Percentiles rank a stretch among this genome's conserved stretches.
Conservation (phyloP, 2,888 invertebrate species). For the Torymus tubicola region DNA sequence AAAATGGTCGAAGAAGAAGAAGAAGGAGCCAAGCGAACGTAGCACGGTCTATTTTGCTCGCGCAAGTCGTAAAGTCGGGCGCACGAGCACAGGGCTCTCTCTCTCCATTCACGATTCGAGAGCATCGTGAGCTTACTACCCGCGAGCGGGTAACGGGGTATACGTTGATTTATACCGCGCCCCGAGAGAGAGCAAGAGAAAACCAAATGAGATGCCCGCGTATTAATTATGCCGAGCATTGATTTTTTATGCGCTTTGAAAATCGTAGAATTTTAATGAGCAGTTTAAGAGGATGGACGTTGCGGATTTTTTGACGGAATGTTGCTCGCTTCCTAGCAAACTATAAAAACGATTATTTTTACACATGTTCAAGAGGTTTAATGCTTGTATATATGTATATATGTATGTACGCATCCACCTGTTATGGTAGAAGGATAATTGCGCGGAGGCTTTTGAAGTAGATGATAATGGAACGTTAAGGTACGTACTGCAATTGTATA, state of each 20-base stretch:
- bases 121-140: background rate
- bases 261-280: conserved; percentile 39
- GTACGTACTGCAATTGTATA: too few relatives aligned
- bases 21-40: conserved; percentile 28
- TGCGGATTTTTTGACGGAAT: too few relatives aligned
- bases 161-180: conserved; percentile 39
- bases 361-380: too few relatives aligned
- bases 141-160: conserved; percentile 18
- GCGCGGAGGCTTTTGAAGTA: background rate
- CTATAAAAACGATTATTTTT: too few relatives aligned
- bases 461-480: background rate
- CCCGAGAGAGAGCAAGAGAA: background rate
- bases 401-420: too few relatives aligned
- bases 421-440: too few relatives aligned
- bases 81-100: conserved; percentile 26
- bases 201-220: conserved; percentile 39
- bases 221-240: conserved; percentile 35
- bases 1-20: conserved; percentile 51
- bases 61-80: conserved; percentile 50
- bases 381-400: too few relatives aligned
- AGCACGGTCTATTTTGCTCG: conserved; percentile 42
- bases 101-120: conserved; percentile 46
- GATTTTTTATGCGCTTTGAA: conserved; percentile 2
- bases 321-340: too few relatives aligned
- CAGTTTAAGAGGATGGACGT: background rate